Evolutionary conservation across 2,888 invertebrate species (phyloP).

Genomic region (Rhimphoctona megacephalus): DNA sequence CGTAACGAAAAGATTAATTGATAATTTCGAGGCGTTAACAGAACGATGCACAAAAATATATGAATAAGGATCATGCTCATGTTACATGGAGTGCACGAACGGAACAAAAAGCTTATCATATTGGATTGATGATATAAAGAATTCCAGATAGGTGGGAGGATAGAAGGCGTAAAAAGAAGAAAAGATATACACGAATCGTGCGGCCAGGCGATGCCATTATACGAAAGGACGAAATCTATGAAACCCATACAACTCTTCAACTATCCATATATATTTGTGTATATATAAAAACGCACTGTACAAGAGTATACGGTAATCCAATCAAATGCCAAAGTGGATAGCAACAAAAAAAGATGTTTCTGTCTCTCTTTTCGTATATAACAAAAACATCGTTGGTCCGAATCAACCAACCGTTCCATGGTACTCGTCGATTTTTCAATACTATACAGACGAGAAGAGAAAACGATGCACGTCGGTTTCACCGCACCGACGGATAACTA

Average conservation of each 20-base stretch:
- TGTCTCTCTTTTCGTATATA: conserved; percentile 70
- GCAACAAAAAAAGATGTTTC: conserved; percentile 78
- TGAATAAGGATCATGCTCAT: background rate
- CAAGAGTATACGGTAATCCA: conserved; percentile 78
- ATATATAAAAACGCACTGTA: conserved; percentile 7
- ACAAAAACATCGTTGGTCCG: conserved; percentile 49
- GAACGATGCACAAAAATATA: conserved; percentile 9
- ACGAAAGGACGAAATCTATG: conserved; percentile 75
- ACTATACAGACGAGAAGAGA: conserved; percentile 50
- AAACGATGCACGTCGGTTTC: conserved; percentile 57
- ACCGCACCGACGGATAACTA: conserved; percentile 67
- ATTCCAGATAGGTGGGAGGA: conserved; percentile 41
- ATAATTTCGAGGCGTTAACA: background rate
- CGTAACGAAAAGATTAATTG: background rate
- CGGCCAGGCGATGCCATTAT: conserved; percentile 71
- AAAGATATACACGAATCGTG: conserved; percentile 36
- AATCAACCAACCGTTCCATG: conserved; percentile 57
- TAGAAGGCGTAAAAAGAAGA: conserved; percentile 15
- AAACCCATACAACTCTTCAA: conserved; percentile 33
- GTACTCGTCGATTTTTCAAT: conserved; percentile 68
- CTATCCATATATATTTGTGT: background rate
- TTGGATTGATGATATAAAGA: conserved; percentile 53
- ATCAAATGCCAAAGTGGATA: conserved; percentile 83
- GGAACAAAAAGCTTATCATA: conserved; percentile 59
- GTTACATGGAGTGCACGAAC: background rate